A percentile compares a stretch with the other conserved stretches of the same genome.
Conservation (phyloP, 2,888 invertebrate species). For the Tryphoninae sp. region DNA sequence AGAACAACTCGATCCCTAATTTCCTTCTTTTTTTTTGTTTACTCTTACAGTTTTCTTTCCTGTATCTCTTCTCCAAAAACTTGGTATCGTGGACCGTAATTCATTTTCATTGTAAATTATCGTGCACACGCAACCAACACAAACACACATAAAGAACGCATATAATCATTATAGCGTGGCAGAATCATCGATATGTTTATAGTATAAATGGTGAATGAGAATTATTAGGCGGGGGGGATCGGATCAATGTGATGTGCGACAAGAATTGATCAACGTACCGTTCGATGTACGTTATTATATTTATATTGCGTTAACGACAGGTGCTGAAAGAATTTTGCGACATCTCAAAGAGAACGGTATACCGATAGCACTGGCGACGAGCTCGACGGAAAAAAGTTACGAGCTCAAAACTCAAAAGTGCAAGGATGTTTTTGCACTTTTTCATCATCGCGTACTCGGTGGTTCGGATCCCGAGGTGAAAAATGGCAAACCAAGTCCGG, state of each 20-base stretch:
- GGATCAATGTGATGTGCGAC: too few relatives aligned
- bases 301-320: conserved; percentile 73
- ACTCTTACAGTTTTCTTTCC: background rate
- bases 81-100: background rate
- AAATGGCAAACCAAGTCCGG: conserved; percentile 88
- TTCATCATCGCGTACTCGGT: conserved; percentile 85
- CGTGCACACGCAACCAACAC: background rate
- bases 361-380: conserved; percentile 88
- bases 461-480: conserved; percentile 87
- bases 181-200: conserved; percentile 6
- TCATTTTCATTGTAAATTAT: background rate
- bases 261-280: too few relatives aligned
- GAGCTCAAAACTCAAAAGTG: conserved; percentile 83
- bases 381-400: conserved; percentile 84
- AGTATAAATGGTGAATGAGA: background rate
- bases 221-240: too few relatives aligned
- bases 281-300: background rate
- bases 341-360: conserved; percentile 85
- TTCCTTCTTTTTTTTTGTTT: background rate
- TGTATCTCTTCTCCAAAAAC: background rate
- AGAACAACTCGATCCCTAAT: background rate
- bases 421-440: conserved; percentile 82
- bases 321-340: conserved; percentile 84
- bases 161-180: background rate
- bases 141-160: too few relatives aligned